Percentiles rank a stretch among this genome's conserved stretches.
These are phyloP conservation scores for Hydropotes inermis DNA, from an alignment of 2,113 vertebrate species.

Conservation along the genomic window DNA sequence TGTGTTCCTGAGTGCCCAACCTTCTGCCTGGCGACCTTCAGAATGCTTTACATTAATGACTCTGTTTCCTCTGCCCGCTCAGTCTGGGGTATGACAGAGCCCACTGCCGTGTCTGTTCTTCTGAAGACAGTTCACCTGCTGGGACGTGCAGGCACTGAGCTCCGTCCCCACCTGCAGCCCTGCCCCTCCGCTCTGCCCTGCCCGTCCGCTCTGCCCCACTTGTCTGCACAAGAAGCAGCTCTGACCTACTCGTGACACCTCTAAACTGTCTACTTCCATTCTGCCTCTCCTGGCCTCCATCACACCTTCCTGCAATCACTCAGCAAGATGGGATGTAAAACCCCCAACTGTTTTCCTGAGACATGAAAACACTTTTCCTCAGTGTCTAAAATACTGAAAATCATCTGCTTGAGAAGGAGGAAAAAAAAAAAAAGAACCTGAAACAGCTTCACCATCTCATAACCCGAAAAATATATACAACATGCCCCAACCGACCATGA, in stretches of 20 bases:
- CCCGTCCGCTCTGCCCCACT: not conserved
- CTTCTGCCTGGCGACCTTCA: not conserved
- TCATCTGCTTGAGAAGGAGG: too few species aligned
- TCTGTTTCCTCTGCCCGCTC: not conserved
- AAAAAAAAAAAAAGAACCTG: too few species aligned
- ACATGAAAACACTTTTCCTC: too few species aligned
- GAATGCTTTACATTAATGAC: not conserved
- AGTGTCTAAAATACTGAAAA: too few species aligned
- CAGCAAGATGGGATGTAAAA: too few species aligned
- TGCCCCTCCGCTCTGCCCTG: not conserved
- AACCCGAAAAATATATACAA: rapidly evolving
- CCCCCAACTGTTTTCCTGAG: too few species aligned
- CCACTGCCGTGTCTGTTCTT: rapidly evolving
- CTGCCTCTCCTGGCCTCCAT: not conserved
- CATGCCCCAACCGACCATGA: not conserved
- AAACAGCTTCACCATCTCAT: not conserved
- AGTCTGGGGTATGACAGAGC: not conserved
- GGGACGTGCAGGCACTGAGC: too few species aligned
- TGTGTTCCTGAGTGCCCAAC: not conserved
- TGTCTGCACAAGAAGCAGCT: not conserved
- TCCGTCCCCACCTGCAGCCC: not conserved
- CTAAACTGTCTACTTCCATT: not conserved
- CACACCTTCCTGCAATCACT: not conserved
- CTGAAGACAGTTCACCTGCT: not conserved
- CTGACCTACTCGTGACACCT: not conserved